Base-by-base conservation (phyloP, 2,888 invertebrate species). In the Idaea biselata region DNA sequence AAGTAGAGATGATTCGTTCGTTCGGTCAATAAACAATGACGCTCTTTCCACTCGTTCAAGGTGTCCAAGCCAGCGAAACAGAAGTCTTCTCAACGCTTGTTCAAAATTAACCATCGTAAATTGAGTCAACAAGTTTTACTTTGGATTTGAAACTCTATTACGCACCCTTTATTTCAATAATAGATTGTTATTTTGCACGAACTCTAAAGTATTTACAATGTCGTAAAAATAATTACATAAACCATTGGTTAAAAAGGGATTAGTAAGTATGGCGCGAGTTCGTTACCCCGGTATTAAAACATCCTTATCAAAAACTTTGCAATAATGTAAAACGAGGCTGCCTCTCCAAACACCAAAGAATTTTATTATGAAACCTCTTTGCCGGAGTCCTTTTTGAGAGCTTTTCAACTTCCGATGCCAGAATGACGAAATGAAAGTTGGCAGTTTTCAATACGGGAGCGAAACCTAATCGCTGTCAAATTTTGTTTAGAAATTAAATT, bases 331-430 rank as follows among this genome's bases (percentile, higher is more conserved):
- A 79, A 74, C 72, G 73, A 72, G 70, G 72, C 77, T 71, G 73
- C 70, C 73, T 70, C 70, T 73, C 68, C 65, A 74, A 77, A 70
- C 66, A 76, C 75, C 73, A 71, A 79, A 79, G 77, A 78, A 80
- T 79, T 77, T 78, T 70, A 75, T 78, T 74, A 79, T 75, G 74
- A 78, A 80, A 77, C 75, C 76, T 75, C 75, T 75, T 73, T 72
- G 63, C 71, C 67, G 73, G 72, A 72, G 64, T 70, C 74, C 72
- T 74, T 75, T 76, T 74, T 70, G 66, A 76, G 71, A 69, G 73
- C 72, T 75, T 76, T 73, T 72, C 63, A 76, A 79, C 76, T 79
- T 76, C 63, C 71, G 65, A 72, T 73, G 64, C 70, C 63, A 69
- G 69, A 75, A 71, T 75, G 74, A 75, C 72, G 74, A 71, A 77